Evolutionary conservation across 2,113 vertebrate genomes (phyloP).

Genomic region (Macquaria australasica): DNA sequence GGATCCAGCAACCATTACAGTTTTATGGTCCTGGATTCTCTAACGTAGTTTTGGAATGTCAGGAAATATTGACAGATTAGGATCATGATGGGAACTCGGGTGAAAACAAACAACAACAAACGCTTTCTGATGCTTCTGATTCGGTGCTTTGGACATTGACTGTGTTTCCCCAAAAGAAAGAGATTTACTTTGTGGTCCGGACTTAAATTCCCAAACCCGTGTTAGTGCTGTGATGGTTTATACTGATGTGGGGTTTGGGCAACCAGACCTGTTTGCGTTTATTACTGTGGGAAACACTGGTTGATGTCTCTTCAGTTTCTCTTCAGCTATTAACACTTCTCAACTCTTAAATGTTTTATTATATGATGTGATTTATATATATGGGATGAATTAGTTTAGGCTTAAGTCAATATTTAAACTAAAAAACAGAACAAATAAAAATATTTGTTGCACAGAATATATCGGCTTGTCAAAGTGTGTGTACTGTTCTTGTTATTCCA

Average conservation of each 20-base stretch:
- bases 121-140: conserved; percentile 45
- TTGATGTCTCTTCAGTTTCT: conserved; percentile 39
- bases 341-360: background rate
- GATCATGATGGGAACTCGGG: conserved; percentile 48
- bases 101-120: background rate
- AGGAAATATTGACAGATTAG: background rate
- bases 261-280: background rate
- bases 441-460: background rate
- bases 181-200: background rate
- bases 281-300: conserved; percentile 41
- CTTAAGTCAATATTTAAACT: background rate
- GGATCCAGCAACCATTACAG: background rate
- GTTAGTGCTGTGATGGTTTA: background rate
- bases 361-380: background rate
- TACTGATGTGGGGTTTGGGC: conserved; percentile 8
- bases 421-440: background rate
- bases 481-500: conserved; percentile 76
- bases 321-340: conserved; percentile 58
- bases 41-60: background rate
- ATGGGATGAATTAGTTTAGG: background rate
- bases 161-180: conserved; percentile 22
- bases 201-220: background rate
- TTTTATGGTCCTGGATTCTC: background rate
- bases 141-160: conserved; percentile 22
- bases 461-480: conserved; percentile 31